Conservation (phyloP, 37 sponge, comb jelly and placozoan species). For the Hexactinellida sp. region DNA sequence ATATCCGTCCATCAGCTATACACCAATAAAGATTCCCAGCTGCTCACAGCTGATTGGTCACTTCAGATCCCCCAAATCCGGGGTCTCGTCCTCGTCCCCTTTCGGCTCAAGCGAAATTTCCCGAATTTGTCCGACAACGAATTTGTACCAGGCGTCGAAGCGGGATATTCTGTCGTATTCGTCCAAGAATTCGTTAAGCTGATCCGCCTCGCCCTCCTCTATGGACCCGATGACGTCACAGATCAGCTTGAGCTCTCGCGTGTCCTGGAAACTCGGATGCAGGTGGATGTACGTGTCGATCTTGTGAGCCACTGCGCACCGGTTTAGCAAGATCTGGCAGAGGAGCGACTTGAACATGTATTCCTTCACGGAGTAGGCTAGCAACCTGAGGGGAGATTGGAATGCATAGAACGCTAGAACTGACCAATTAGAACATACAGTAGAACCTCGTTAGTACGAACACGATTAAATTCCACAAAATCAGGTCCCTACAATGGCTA, state of each 20-base stretch:
- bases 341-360: conserved; percentile 1
- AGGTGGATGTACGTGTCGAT: not conserved
- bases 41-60: too few species aligned
- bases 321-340: not conserved
- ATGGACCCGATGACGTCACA: not conserved
- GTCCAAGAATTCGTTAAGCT: not conserved
- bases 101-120: not conserved
- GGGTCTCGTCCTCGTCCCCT: not conserved
- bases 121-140: not conserved
- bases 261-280: not conserved
- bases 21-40: not conserved
- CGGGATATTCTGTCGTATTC: not conserved
- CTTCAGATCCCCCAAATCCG: not conserved
- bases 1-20: not conserved
- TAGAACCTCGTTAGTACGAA: too few species aligned
- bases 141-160: conserved; percentile 1
- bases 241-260: not conserved
- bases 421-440: too few species aligned
- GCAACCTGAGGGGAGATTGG: not conserved
- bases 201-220: not conserved
- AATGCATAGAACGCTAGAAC: too few species aligned
- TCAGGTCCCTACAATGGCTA: too few species aligned
- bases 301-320: not conserved
- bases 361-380: not conserved
- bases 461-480: too few species aligned